Conservation (phyloP, 2,113 vertebrate genomes). For the Amblyopsis rosae region DNA sequence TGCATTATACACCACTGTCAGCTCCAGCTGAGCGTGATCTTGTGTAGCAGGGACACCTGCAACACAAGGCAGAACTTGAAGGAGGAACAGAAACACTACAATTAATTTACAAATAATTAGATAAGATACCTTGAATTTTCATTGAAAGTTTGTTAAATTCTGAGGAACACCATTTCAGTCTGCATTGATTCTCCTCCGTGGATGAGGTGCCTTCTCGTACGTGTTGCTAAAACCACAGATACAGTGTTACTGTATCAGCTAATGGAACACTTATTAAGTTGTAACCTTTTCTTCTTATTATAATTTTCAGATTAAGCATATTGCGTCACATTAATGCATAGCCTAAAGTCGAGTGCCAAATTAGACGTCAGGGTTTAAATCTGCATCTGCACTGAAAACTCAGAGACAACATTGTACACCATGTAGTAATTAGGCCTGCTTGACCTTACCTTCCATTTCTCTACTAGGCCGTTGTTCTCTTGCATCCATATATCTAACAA, state of each 20-base stretch:
- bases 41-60: slow-evolving; percentile 67
- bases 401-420: no score
- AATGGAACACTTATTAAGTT: no score
- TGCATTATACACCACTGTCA: slow-evolving; percentile 71
- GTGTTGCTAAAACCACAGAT: slow-evolving; percentile 39
- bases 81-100: neutral
- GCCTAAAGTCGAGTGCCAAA: no score
- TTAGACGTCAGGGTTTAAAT: no score
- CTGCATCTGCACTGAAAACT: no score
- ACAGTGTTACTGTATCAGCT: neutral
- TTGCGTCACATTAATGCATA: no score
- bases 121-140: slow-evolving; percentile 72
- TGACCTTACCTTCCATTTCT: slow-evolving; percentile 66
- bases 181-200: slow-evolving; percentile 30
- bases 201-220: slow-evolving; percentile 25
- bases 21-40: slow-evolving; percentile 63
- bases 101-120: neutral
- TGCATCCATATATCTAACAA: slow-evolving; percentile 62
- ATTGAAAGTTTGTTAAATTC: slow-evolving; percentile 71
- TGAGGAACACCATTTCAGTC: slow-evolving; percentile 43
- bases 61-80: neutral
- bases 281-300: no score
- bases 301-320: no score
- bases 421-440: no score
- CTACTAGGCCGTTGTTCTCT: slow-evolving; percentile 71